phyloP scores from a whole-genome alignment of 1,140 invertebrate species.

The Plodia interpunctella region DNA sequence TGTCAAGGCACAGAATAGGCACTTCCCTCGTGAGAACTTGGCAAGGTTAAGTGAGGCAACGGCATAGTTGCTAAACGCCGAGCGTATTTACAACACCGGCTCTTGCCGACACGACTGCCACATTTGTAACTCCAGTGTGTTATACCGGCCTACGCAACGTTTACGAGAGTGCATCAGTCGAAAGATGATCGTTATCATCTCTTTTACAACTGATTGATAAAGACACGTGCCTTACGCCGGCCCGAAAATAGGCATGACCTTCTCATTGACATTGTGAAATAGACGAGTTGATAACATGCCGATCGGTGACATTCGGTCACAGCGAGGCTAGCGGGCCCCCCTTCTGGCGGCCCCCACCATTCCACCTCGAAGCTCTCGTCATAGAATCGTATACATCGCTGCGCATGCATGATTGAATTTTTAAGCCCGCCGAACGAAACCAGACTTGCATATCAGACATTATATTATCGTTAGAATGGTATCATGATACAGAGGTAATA shows the following conservation, averaged over 20 bases:
- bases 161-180: conserved; percentile 12
- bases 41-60: conserved; percentile 75
- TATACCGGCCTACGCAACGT: conserved; percentile 28
- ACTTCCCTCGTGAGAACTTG: conserved; percentile 74
- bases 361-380: conserved; percentile 16
- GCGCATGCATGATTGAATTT: conserved; percentile 25
- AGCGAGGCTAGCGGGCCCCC: conserved; percentile 65
- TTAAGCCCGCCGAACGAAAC: conserved; percentile 11
- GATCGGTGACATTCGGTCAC: conserved; percentile 72
- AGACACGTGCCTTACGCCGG: conserved; percentile 41
- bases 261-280: conserved; percentile 77
- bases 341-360: conserved; percentile 47
- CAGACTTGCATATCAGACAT: not conserved
- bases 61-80: conserved; percentile 71
- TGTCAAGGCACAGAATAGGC: conserved; percentile 75
- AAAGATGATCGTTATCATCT: conserved; percentile 5
- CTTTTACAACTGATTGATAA: conserved; percentile 14
- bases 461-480: conserved; percentile 10
- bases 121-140: conserved; percentile 50
- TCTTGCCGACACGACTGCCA: conserved; percentile 65
- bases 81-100: conserved; percentile 69
- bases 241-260: conserved; percentile 70
- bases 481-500: not conserved
- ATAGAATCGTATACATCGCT: conserved; percentile 46
- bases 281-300: conserved; percentile 71